Base-by-base conservation (phyloP, 2,888 invertebrate species). In the Protophormia terraenovae region DNA sequence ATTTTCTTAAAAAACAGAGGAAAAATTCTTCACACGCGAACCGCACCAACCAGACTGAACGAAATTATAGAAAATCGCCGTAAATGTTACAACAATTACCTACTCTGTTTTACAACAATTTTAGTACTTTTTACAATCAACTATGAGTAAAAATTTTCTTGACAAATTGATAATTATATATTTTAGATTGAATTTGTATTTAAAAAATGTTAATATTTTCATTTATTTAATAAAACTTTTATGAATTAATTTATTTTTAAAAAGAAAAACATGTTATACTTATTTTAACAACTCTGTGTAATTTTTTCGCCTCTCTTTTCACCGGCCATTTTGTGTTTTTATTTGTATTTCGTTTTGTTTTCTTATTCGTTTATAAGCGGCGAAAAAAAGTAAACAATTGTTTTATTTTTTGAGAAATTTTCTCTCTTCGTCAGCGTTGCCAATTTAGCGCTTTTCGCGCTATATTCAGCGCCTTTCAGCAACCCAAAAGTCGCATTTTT, bases 41-140 rank as follows among this genome's bases (percentile, higher is more conserved):
- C 81, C 76, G 81, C 81, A 85, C 77, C 81, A 85, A 85, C 81
- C 84, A 85, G 81, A 85, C 81, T 85, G 81, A 81, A 84, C 81
- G 80, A 80, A 72, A 24, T 22, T n/a, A 24, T 50, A 32, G 24
- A 55, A 71, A 58, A 66, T 66, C 58, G 45, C 62, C 47, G 76
- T 67, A 80, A 72, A 81, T 35, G 0, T 27, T 67, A 67, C 76
- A 83, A 1, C 19, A 47, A 32, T 60, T n/a, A 67, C 12, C 84
- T 77, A 29, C 84, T 45, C 76, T 84, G 80, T 7, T 29, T 53
- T 71, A 35, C 10, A 47, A n/a, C n/a, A 73, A 58, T 32, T 35
- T 32, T 32, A 32, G 2, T 2, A 19, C 5, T 27, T 12, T 1
- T 2, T 72, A 27, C 71, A 53, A 29, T 4, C 77, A 83, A 77